These are phyloP conservation scores for Drosophila neocordata DNA, from an alignment of 1,140 invertebrate species.

Conservation along the genomic window DNA sequence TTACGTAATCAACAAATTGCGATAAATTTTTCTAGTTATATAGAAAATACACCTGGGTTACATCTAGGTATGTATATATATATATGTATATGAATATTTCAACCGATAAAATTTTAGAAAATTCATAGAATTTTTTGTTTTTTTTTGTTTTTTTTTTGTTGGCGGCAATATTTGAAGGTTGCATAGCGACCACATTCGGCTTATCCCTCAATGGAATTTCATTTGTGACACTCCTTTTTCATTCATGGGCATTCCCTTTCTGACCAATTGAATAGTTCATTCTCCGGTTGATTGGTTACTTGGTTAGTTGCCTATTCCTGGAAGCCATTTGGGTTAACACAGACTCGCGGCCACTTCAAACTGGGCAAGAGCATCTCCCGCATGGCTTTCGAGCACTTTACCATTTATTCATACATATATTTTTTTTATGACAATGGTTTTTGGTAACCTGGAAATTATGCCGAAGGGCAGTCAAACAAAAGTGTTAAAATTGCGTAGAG, in stretches of 20 bases:
- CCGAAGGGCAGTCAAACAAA: slow-evolving; percentile 34
- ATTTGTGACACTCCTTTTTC: slow-evolving; percentile 41
- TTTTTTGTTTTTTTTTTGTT: background rate
- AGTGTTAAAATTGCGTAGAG: slow-evolving; percentile 62
- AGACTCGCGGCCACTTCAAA: slow-evolving; percentile 57
- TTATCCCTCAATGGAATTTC: slow-evolving; percentile 50
- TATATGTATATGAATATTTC: background rate
- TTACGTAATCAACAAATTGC: background rate
- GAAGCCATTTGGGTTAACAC: slow-evolving; percentile 47
- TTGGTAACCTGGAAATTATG: slow-evolving; percentile 45
- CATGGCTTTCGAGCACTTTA: slow-evolving; percentile 42
- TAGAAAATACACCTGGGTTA: background rate
- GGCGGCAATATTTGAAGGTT: slow-evolving; percentile 24
- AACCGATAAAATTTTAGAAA: slow-evolving; percentile 18
- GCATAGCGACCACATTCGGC: slow-evolving; percentile 22
- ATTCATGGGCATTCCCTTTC: slow-evolving; percentile 41
- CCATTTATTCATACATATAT: slow-evolving; percentile 34
- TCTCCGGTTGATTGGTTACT: slow-evolving; percentile 20
- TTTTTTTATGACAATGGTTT: slow-evolving; percentile 24
- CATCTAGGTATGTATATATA: background rate
- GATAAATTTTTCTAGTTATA: background rate
- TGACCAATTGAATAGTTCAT: slow-evolving; percentile 41
- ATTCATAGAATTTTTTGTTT: background rate
- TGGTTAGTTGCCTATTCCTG: slow-evolving; percentile 27
- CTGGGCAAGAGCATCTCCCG: slow-evolving; percentile 41